Conservation (phyloP, 2,797 vertebrate genomes). For the Gila robusta region DNA sequence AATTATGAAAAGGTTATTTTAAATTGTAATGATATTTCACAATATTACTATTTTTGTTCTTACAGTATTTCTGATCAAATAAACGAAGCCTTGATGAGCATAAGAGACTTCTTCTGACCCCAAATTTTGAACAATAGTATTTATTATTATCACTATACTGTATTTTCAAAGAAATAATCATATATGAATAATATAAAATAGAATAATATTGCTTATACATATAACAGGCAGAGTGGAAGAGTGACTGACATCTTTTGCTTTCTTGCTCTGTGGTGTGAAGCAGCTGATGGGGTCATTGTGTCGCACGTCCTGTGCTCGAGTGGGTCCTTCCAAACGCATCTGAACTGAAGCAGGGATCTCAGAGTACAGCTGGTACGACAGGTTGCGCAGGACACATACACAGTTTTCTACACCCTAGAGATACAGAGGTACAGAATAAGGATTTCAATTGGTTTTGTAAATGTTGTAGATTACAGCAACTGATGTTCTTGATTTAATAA, state of each 20-base stretch:
- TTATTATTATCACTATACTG: background rate
- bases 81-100: background rate
- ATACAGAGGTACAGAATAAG: background rate
- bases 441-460: background rate
- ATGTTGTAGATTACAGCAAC: background rate
- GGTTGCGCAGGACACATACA: slow-evolving; percentile 92
- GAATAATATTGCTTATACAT: background rate
- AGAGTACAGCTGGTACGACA: slow-evolving; percentile 92
- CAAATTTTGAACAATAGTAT: background rate
- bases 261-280: slow-evolving; percentile 90
- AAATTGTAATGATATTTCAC: background rate
- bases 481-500: background rate
- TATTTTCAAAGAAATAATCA: background rate
- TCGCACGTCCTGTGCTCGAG: slow-evolving; percentile 67
- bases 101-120: no score
- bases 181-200: background rate
- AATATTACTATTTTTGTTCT: background rate
- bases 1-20: background rate
- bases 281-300: slow-evolving; percentile 86
- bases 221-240: background rate
- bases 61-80: background rate
- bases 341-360: slow-evolving; percentile 89
- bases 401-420: slow-evolving; percentile 92
- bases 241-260: slow-evolving; percentile 81
- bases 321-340: slow-evolving; percentile 87